A percentile compares a stretch with the other conserved stretches of the same genome.
phyloP scores from a whole-genome alignment of 2,888 invertebrate species.

The Smittia sp. region DNA sequence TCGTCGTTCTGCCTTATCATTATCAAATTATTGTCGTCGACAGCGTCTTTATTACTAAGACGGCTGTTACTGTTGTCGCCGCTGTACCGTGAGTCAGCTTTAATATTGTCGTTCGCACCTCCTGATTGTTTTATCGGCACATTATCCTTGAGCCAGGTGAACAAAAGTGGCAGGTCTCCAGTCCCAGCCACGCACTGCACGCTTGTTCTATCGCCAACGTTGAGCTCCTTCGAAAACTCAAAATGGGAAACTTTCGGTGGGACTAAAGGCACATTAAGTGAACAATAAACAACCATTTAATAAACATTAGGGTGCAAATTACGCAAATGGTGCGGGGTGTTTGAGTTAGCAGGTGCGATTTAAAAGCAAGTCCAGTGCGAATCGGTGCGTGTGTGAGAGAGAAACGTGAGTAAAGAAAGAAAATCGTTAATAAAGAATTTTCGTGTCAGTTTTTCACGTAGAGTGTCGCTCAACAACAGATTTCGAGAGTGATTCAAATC shows the following conservation, averaged over 20 bases:
- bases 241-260: conserved; percentile 66
- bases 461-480: too few species aligned
- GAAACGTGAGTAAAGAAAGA: conserved; percentile 26
- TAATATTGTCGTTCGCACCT: conserved; percentile 39
- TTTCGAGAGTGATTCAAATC: too few species aligned
- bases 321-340: not conserved
- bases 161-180: conserved; percentile 63
- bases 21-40: conserved; percentile 50
- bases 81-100: conserved; percentile 42
- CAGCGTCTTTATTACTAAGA: conserved; percentile 30
- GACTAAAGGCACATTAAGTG: conserved; percentile 52
- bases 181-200: conserved; percentile 61
- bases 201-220: conserved; percentile 61
- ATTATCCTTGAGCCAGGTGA: conserved; percentile 64
- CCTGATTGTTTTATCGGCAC: conserved; percentile 51
- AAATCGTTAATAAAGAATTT: not conserved
- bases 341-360: conserved; percentile 10
- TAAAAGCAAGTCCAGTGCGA: conserved; percentile 1
- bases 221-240: conserved; percentile 62
- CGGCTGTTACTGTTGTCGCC: conserved; percentile 26
- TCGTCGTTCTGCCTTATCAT: conserved; percentile 61
- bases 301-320: conserved; percentile 1
- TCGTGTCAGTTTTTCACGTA: too few species aligned
- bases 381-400: conserved; percentile 5
- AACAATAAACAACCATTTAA: conserved; percentile 17